Evolutionary conservation across 2,888 invertebrate species (phyloP).

Genomic region (Parasteatoda lunata): DNA sequence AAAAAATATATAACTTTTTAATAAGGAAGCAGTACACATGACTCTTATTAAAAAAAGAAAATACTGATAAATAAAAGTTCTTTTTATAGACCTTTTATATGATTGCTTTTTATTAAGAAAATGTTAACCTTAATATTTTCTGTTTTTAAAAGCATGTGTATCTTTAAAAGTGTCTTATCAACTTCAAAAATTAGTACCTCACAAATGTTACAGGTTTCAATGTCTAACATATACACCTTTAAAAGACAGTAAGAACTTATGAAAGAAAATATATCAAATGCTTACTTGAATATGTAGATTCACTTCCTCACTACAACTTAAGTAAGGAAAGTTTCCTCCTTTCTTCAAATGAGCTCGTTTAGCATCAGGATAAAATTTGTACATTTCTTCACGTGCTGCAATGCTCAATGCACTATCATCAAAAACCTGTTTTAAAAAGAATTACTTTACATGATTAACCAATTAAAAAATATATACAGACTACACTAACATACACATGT

Average conservation of each 20-base stretch:
- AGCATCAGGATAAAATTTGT: slow-evolving; percentile 89
- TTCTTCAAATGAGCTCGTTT: slow-evolving; percentile 89
- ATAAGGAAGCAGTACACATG: too few relatives aligned
- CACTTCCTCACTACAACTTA: slow-evolving; percentile 90
- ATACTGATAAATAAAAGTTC: too few relatives aligned
- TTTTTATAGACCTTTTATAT: too few relatives aligned
- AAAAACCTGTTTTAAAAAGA: slow-evolving; percentile 79
- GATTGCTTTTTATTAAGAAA: neutral
- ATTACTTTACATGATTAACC: neutral
- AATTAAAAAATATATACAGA: neutral
- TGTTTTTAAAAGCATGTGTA: neutral
- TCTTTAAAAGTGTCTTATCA: neutral
- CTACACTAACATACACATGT: neutral
- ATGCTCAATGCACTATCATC: slow-evolving; percentile 89
- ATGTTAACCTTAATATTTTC: neutral
- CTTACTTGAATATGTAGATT: slow-evolving; percentile 88
- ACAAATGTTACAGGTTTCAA: neutral
- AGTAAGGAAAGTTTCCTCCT: slow-evolving; percentile 92
- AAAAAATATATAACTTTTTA: too few relatives aligned
- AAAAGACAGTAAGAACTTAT: neutral
- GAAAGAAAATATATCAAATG: neutral
- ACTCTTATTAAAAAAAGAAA: too few relatives aligned
- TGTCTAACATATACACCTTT: neutral
- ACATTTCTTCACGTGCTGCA: slow-evolving; percentile 84
- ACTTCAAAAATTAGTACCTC: neutral